Evolutionary conservation across 2,888 invertebrate genomes (phyloP).

Genomic region (Deilephila elpenor): DNA sequence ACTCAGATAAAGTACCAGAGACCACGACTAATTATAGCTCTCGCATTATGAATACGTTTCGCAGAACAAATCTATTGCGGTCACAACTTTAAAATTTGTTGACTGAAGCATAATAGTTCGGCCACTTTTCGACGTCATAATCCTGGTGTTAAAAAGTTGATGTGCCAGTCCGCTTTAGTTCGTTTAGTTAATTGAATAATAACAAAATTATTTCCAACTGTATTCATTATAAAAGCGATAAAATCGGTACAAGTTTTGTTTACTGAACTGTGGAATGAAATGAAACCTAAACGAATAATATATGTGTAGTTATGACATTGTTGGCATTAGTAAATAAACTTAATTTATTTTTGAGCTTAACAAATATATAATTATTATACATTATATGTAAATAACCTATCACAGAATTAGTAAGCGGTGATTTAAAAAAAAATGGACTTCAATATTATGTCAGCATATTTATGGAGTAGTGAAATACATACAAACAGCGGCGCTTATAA

Average conservation of each 20-base stretch:
- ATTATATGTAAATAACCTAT: too few species aligned
- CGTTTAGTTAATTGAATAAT: not conserved
- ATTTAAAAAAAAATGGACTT: too few species aligned
- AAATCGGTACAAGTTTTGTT: not conserved
- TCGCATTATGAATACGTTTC: slow-evolving; percentile 37
- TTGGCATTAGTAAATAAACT: too few species aligned
- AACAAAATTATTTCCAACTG: not conserved
- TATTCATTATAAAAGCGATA: not conserved
- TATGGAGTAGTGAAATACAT: not conserved
- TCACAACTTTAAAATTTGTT: not conserved
- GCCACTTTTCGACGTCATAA: not conserved
- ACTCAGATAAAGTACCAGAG: slow-evolving; percentile 59
- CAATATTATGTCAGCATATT: too few species aligned
- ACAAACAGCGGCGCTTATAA: not conserved
- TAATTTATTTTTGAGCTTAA: too few species aligned
- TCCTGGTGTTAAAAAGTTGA: not conserved
- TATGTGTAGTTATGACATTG: too few species aligned
- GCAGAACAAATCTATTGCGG: not conserved
- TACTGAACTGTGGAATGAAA: too few species aligned
- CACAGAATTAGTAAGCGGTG: too few species aligned
- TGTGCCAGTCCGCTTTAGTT: not conserved
- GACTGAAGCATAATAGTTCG: not conserved
- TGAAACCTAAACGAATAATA: too few species aligned
- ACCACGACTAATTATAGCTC: slow-evolving; percentile 46
- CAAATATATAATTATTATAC: too few species aligned